These are phyloP conservation scores for Oedothorax gibbosus DNA, from an alignment of 1,140 invertebrate species.

Conservation along the genomic window DNA sequence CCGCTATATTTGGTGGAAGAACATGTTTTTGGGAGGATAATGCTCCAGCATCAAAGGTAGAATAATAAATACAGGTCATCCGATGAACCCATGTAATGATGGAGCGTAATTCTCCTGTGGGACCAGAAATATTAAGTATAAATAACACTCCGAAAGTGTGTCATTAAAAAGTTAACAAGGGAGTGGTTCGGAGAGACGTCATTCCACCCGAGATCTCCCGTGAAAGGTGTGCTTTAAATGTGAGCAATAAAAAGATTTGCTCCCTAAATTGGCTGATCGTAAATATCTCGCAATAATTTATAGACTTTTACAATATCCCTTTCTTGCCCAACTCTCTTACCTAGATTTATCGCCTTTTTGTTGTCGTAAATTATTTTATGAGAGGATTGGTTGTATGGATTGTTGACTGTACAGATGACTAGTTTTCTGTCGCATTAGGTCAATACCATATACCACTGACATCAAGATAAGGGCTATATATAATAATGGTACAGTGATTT, in stretches of 20 bases:
- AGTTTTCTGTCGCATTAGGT: too few species aligned
- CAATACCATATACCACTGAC: too few species aligned
- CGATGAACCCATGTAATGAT: constrained; percentile 38
- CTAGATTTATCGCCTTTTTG: constrained; percentile 21
- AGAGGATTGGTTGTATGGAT: too few species aligned
- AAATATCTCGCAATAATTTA: constrained; percentile 54
- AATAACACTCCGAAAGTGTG: constrained; percentile 20
- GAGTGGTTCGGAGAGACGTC: constrained; percentile 34
- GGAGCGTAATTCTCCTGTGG: background rate
- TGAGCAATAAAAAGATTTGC: constrained; percentile 56
- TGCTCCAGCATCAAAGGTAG: constrained; percentile 2
- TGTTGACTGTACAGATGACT: too few species aligned
- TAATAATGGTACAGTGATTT: too few species aligned
- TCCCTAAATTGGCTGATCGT: constrained; percentile 56
- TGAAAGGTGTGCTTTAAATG: constrained; percentile 48
- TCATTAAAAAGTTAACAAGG: constrained; percentile 58
- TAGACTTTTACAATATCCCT: constrained; percentile 2
- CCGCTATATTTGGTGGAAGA: too few species aligned
- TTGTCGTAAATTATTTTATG: too few species aligned
- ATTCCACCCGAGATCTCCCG: constrained; percentile 25
- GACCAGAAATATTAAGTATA: constrained; percentile 43
- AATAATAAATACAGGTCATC: constrained; percentile 28
- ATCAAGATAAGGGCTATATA: too few species aligned
- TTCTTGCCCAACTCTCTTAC: constrained; percentile 1
- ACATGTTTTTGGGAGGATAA: background rate